Evolutionary conservation across 2,797 vertebrate genomes (phyloP).

Genomic region (Rhinoraja longicauda): DNA sequence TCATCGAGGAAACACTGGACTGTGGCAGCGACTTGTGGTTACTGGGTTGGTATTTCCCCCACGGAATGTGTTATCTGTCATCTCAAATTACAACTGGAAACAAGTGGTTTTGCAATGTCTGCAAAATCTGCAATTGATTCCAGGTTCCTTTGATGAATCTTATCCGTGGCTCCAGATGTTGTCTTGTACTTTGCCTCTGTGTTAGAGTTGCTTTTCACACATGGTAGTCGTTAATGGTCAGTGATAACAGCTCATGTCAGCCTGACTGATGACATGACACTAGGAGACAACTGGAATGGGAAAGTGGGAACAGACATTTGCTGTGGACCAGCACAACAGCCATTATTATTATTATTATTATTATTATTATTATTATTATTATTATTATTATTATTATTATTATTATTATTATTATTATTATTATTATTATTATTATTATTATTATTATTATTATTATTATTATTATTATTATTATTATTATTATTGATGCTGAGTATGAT

Average conservation of each 20-base stretch:
- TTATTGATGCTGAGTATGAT: no score
- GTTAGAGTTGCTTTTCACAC: not conserved
- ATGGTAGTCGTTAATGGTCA: not conserved
- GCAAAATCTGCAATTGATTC: not conserved
- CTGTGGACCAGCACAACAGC: no score
- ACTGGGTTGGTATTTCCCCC: constrained; percentile 2
- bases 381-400: no score
- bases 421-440: no score
- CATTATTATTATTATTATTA: no score
- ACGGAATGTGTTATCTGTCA: not conserved
- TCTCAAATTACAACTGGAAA: not conserved
- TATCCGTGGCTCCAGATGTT: not conserved
- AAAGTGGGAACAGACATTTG: no score
- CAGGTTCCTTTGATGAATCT: not conserved
- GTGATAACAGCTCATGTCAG: not conserved
- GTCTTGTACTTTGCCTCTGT: not conserved
- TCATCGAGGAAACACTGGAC: constrained; percentile 6
- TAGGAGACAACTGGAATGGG: no score
- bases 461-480: no score
- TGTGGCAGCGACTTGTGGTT: not conserved
- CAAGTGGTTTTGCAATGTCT: not conserved
- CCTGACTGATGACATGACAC: no score
- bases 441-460: no score
- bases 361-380: no score
- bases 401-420: no score